These are phyloP conservation scores for Laticauda colubrina DNA, from an alignment of 2,113 vertebrate species.

Conservation along the genomic window DNA sequence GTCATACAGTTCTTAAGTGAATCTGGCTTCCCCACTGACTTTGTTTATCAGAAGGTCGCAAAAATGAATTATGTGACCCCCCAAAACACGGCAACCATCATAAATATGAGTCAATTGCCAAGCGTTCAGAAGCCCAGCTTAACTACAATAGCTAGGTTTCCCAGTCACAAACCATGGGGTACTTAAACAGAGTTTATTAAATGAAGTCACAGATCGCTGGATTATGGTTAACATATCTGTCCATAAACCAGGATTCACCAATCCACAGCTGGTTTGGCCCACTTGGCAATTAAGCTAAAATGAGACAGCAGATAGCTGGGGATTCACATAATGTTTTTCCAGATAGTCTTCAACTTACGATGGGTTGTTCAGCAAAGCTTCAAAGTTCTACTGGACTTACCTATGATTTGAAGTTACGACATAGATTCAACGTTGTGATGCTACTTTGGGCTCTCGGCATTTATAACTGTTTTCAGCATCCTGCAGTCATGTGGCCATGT, in stretches of 20 bases:
- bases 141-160: neutral
- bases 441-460: neutral
- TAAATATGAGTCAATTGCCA: neutral
- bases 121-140: neutral
- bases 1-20: neutral
- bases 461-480: neutral
- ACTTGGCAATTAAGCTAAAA: neutral
- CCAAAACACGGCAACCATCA: neutral
- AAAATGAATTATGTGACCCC: neutral
- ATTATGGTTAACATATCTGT: neutral
- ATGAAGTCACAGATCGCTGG: neutral
- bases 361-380: neutral
- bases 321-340: neutral
- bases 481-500: too few species aligned
- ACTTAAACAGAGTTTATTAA: neutral
- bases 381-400: neutral
- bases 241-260: neutral
- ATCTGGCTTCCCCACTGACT: neutral
- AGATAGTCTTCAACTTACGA: neutral
- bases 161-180: neutral
- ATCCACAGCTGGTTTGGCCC: neutral
- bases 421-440: too few species aligned
- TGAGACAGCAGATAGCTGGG: neutral
- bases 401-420: neutral
- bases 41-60: neutral